phyloP scores from a whole-genome alignment of 1,140 invertebrate genomes.

The Brachionus paranguensis region DNA sequence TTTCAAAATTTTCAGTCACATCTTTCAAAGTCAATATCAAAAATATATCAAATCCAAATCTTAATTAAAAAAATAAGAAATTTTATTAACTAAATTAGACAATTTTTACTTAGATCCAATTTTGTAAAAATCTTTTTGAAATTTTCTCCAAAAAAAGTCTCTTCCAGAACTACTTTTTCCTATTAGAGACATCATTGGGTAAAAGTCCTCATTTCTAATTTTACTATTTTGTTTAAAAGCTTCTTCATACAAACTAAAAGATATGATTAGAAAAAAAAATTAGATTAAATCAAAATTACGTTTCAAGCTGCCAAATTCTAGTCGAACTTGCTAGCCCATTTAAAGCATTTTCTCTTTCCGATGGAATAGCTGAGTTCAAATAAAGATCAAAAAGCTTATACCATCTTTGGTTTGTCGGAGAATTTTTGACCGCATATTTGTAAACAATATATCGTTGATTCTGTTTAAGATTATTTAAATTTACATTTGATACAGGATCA shows the following conservation, averaged over 20 bases:
- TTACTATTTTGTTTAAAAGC: neutral
- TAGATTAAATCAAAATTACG: neutral
- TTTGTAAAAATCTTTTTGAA: neutral
- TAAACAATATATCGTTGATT: neutral
- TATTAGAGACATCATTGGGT: neutral
- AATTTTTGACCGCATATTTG: neutral
- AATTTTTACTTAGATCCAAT: neutral
- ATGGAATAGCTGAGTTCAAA: neutral
- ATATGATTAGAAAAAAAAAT: neutral
- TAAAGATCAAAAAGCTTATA: neutral
- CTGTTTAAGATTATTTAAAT: neutral
- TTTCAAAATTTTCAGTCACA: slow-evolving; percentile 9
- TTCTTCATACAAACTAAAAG: slow-evolving; percentile 13
- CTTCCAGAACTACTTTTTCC: neutral
- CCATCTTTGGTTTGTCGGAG: neutral
- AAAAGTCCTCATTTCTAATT: slow-evolving; percentile 24
- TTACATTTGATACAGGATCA: neutral
- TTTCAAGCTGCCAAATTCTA: slow-evolving; percentile 3
- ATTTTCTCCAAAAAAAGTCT: slow-evolving; percentile 22
- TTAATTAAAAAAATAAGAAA: neutral
- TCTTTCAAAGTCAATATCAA: neutral
- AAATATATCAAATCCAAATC: slow-evolving; percentile 16
- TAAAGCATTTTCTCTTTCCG: slow-evolving; percentile 18
- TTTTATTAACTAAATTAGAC: neutral
- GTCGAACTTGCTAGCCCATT: slow-evolving; percentile 8